Base-by-base conservation (phyloP, 1,140 invertebrate species). In the Trypoxylus dichotomus region DNA sequence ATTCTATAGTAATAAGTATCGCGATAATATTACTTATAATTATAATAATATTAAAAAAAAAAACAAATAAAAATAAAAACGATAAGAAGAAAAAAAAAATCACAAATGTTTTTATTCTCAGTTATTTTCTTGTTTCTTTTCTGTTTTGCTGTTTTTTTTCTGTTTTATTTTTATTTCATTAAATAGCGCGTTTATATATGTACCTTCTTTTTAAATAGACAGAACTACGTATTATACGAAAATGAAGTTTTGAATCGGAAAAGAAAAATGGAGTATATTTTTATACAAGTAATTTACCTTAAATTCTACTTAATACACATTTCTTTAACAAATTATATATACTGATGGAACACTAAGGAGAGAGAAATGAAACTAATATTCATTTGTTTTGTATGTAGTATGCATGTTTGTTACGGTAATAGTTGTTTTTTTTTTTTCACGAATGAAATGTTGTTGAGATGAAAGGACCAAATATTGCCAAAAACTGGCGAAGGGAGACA, bases 381-480 rank as follows among this genome's bases (percentile, higher is more conserved):
- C 47, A 19, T 54, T 54, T 54, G 60, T 68, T 24, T 68, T 27
- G 21, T 68, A 24, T 27, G 60, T 68, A 24, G 60, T 68, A 68
- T 54, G 47, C 19, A 54, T 54, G 15, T 68, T 68, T 68, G 60
- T 27, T 68, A 6, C 21, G 15, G 47, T 68, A 68, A 68, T 68
- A 68, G 60, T 68, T 68, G 47, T 19, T 54, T 15, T n/a, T 73
- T 74, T 37, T 37, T 37, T 37, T 79, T 77, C 75, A 42, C 25
- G 75, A 75, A 76, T 76, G 75, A 76, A 78, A 78, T 47, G 63
- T 77, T 54, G 47, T 76, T 74, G 78, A 79, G 79, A 80, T 79
- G 79, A 80, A 79, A 79, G 75, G 80, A 82, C 79, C 79, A 80
- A 81, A 79, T 81, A 77, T 79, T 82, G 81, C 83, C 79, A 79